Base-by-base conservation (phyloP, 2,113 vertebrate species). In the Tragelaphus buxtoni region DNA sequence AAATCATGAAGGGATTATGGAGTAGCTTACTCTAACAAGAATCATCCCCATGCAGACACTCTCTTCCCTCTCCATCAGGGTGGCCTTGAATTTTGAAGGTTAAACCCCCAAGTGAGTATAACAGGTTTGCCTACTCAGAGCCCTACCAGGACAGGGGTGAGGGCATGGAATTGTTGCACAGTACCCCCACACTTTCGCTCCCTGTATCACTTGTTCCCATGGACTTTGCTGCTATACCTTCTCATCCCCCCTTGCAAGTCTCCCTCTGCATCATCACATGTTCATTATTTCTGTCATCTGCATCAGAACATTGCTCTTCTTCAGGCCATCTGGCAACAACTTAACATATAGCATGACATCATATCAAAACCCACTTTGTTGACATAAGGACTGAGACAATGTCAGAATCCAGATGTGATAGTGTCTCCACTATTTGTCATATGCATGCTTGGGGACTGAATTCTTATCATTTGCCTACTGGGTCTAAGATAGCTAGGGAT, bases 361-460 rank as follows among this genome's bases (percentile, higher is more conserved):
- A 10, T 53, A 58, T 79, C 47, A 51, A 92, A 88, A 87, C 58
- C 3, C 51, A 35, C 55, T 60, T 39, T 65, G 45, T 84, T 90
- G 81, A 60, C 58, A 39, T 53, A 51, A 91, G 56, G 87, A 84
- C 63, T 76, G 56, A 95, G 56, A 65, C 47, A 55, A 7, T 65
- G 49, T 84, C 80, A 69, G 56, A 95, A 80, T 77, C 60, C 63
- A 90, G 81, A 90, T 92, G 53, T 88, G 56, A 58, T 32, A 63
- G 47, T 49, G 14, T 30, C n/a, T 61, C 90, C 55, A 51, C 51
- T 81, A 53, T 95, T 74, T 77, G 61, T 85, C 22, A 18, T n/a
- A 56, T 51, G 18, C 76, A 86, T 4, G 35, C 39, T 47, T 30
- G 11, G 42, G 60, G 39, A 24, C 18, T 51, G 65, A 82, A n/a